phyloP scores from a whole-genome alignment of 2,113 vertebrate species.

The Indri indri region DNA sequence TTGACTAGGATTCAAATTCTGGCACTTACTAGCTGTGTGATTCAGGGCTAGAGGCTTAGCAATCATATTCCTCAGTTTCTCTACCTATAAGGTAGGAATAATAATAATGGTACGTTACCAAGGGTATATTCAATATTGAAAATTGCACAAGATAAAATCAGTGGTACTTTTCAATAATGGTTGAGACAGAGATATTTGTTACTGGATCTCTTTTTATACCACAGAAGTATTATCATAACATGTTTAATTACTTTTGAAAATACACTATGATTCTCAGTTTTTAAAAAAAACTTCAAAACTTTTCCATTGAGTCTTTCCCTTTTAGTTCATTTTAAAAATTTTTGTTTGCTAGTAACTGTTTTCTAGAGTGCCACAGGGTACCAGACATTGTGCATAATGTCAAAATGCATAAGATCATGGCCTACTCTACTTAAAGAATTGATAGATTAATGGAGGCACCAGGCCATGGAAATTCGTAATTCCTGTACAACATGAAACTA shows the following conservation, averaged over 20 bases:
- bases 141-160: neutral
- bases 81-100: neutral
- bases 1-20: neutral
- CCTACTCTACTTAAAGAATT: neutral
- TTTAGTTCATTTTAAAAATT: neutral
- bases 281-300: neutral
- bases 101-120: neutral
- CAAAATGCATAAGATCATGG: neutral
- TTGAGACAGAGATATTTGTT: neutral
- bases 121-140: neutral
- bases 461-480: neutral
- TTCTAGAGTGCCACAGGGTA: neutral
- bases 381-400: neutral
- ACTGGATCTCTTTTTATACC: neutral
- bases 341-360: neutral
- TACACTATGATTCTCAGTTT: neutral
- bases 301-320: neutral
- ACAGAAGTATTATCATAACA: neutral
- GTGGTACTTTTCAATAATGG: neutral
- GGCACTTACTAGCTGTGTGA: neutral
- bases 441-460: neutral
- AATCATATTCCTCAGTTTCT: neutral
- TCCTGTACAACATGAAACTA: neutral
- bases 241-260: slow-evolving; percentile 1
- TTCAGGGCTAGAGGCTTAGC: neutral